These are phyloP conservation scores for Anabas testudineus DNA, from an alignment of 2,797 vertebrate species.

Conservation along the genomic window DNA sequence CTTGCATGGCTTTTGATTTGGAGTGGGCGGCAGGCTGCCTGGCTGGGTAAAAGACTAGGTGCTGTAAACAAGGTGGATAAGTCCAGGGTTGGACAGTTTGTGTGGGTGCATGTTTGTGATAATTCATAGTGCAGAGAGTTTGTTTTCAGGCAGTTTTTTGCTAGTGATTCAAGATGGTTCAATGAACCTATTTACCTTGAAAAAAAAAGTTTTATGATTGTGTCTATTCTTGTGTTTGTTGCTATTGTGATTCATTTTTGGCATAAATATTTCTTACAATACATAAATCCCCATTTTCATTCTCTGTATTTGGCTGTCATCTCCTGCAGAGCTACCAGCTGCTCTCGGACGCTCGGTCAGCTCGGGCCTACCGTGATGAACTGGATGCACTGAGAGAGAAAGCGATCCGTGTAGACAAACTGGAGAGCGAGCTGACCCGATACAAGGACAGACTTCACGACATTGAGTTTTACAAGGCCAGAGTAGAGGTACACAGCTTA, in stretches of 20 bases:
- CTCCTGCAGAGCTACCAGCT: constrained; percentile 92
- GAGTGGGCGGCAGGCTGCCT: constrained; percentile 24
- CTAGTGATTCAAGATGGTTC: neutral
- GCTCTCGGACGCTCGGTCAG: constrained; percentile 93
- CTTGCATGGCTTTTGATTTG: constrained; percentile 64
- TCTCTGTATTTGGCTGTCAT: constrained; percentile 11
- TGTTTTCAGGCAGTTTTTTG: neutral
- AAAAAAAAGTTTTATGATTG: neutral
- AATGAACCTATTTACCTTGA: constrained; percentile 9
- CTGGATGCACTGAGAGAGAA: constrained; percentile 96
- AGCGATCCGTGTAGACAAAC: constrained; percentile 95
- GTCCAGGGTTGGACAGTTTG: constrained; percentile 18
- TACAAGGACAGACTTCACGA: constrained; percentile 97
- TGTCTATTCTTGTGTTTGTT: neutral
- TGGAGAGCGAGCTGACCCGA: constrained; percentile 95
- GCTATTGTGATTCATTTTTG: neutral
- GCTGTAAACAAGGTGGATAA: constrained; percentile 52
- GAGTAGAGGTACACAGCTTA: constrained; percentile 90
- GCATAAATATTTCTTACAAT: neutral
- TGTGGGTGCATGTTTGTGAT: constrained; percentile 6
- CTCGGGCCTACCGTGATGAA: constrained; percentile 95
- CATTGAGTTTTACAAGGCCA: constrained; percentile 98
- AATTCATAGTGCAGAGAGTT: constrained; percentile 20
- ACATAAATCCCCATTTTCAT: neutral
- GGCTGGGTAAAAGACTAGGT: constrained; percentile 10